Evolutionary conservation across 2,113 vertebrate species (phyloP).

Genomic region (Sceloporus undulatus): DNA sequence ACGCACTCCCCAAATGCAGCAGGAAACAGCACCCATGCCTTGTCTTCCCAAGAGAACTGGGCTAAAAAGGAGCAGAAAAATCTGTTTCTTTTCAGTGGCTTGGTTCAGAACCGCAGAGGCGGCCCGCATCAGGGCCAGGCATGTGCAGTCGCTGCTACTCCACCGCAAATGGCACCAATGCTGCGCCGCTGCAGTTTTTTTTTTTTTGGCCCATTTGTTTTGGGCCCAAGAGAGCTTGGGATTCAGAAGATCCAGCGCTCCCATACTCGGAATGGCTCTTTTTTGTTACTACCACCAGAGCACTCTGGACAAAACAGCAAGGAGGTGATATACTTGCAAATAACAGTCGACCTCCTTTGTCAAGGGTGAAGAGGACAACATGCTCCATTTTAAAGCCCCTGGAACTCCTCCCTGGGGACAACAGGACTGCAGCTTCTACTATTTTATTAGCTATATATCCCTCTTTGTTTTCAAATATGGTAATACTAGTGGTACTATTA

Average conservation of each 20-base stretch:
- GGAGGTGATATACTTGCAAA: neutral
- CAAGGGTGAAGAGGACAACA: neutral
- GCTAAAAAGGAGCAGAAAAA: too few relatives aligned
- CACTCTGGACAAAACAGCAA: neutral
- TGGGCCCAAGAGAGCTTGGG: neutral
- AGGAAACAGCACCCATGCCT: too few relatives aligned
- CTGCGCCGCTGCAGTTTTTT: too few relatives aligned
- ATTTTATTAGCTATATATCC: neutral
- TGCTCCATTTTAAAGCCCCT: too few relatives aligned
- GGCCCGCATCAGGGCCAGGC: too few relatives aligned
- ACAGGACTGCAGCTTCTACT: neutral
- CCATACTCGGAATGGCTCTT: neutral
- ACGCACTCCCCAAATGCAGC: too few relatives aligned
- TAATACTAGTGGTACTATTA: neutral
- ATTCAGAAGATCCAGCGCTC: neutral
- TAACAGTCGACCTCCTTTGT: neutral
- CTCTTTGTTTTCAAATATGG: neutral
- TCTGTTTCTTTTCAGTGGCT: too few relatives aligned
- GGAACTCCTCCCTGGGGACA: neutral
- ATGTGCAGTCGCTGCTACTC: too few relatives aligned
- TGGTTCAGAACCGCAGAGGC: too few relatives aligned
- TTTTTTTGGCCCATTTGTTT: too few relatives aligned
- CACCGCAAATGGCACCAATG: too few relatives aligned
- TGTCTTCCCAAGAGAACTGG: neutral
- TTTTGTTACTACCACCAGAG: neutral